A percentile compares a stretch with the other conserved stretches of the same genome.
Evolutionary conservation across 2,888 invertebrate species (phyloP).

Genomic region (Ramazzottius varieornatus): DNA sequence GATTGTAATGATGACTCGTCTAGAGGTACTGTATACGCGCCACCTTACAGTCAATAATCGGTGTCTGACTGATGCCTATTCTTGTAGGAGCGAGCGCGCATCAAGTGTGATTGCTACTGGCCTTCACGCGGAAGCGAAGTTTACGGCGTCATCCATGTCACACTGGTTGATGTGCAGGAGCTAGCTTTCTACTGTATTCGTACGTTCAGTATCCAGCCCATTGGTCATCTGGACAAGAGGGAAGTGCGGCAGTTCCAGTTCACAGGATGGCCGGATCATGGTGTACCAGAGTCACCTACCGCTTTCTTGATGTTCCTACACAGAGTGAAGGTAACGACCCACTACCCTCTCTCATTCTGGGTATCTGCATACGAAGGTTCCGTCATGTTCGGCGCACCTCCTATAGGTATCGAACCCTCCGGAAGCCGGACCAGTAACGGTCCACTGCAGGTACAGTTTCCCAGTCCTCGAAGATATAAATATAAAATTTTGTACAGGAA

Average conservation of each 20-base stretch:
- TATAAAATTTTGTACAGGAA: too few species aligned
- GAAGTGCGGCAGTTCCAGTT: conserved; percentile 93
- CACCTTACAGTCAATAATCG: too few species aligned
- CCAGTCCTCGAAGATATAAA: too few species aligned
- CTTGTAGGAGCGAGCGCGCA: background rate
- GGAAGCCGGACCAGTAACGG: conserved; percentile 75
- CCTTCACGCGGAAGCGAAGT: conserved; percentile 74
- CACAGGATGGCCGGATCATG: conserved; percentile 99
- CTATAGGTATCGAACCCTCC: conserved; percentile 62
- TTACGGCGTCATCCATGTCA: conserved; percentile 78
- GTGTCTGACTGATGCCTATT: conserved; percentile 6
- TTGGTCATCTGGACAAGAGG: conserved; percentile 37
- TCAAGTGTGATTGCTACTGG: conserved; percentile 42
- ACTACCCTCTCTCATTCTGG: too few species aligned
- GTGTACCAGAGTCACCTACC: conserved; percentile 90
- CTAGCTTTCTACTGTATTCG: conserved; percentile 90
- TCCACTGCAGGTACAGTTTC: too few species aligned
- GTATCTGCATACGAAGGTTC: background rate
- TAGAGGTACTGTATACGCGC: too few species aligned
- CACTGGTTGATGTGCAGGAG: conserved; percentile 79
- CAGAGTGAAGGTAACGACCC: conserved; percentile 65
- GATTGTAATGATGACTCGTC: conserved; percentile 96
- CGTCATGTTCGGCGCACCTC: conserved; percentile 13
- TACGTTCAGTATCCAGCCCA: conserved; percentile 58
- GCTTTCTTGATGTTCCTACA: conserved; percentile 88